Conservation (phyloP, 2,888 invertebrate genomes). For the Selenia dentaria region DNA sequence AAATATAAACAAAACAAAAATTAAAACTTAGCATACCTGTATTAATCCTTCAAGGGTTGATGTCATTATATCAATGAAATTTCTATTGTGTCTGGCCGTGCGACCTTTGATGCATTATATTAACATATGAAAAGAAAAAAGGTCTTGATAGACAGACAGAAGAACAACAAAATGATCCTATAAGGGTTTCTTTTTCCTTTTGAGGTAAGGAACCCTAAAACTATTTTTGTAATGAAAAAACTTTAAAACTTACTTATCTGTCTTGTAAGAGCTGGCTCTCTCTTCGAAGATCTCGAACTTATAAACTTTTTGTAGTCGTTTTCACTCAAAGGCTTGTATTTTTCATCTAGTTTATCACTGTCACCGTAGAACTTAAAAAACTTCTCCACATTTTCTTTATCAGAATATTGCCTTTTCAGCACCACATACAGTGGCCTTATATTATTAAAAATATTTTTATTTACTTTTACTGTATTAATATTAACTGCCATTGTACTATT, state of each 20-base stretch:
- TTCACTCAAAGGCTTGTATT: constrained; percentile 52
- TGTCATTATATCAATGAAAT: too few relatives aligned
- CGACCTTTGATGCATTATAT: too few relatives aligned
- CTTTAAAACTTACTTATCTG: constrained; percentile 63
- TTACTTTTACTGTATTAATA: constrained; percentile 10
- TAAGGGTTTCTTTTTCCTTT: too few relatives aligned
- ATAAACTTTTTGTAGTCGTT: constrained; percentile 66
- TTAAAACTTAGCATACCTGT: too few relatives aligned
- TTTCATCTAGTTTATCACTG: constrained; percentile 39
- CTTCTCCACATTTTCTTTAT: constrained; percentile 45
- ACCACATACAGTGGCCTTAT: constrained; percentile 38
- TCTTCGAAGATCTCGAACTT: constrained; percentile 54
- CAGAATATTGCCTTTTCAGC: constrained; percentile 40
- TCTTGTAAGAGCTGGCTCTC: constrained; percentile 70
- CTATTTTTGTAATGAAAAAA: too few relatives aligned
- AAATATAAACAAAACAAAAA: too few relatives aligned
- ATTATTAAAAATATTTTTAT: constrained; percentile 41
- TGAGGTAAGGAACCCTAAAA: too few relatives aligned
- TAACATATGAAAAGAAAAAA: too few relatives aligned
- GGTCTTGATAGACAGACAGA: too few relatives aligned
- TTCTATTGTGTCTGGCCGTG: too few relatives aligned
- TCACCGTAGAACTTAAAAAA: constrained; percentile 68
- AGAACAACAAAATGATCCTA: too few relatives aligned
- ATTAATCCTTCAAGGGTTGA: too few relatives aligned
- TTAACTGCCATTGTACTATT: constrained; percentile 27